Percentiles rank a stretch among this genome's conserved stretches.
These are phyloP conservation scores for Euborellia annulipes DNA, from an alignment of 1,140 invertebrate species.

Conservation along the genomic window DNA sequence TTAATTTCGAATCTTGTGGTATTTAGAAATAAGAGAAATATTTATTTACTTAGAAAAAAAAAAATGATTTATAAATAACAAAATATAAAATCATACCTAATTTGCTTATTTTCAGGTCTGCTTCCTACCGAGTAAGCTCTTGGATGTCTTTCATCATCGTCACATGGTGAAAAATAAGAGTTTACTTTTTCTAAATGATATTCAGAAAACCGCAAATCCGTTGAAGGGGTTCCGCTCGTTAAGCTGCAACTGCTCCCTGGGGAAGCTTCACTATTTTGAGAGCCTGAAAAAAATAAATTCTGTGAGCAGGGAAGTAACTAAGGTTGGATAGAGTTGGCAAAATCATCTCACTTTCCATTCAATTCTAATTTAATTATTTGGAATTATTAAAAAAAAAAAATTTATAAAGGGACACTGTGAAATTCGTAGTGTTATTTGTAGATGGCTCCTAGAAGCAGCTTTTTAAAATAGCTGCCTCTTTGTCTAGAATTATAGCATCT, in stretches of 20 bases:
- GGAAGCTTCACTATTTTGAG: constrained; percentile 34
- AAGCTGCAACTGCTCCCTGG: constrained; percentile 48
- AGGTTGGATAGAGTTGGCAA: no score
- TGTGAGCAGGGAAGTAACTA: background rate
- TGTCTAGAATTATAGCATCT: no score
- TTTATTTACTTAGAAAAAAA: background rate
- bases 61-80: background rate
- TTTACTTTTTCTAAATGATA: constrained; percentile 49
- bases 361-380: no score
- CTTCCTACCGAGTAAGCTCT: constrained; percentile 80
- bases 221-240: constrained; percentile 52
- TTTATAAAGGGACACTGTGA: no score
- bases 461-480: no score
- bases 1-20: constrained; percentile 18
- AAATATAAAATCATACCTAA: constrained; percentile 13
- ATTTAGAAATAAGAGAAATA: background rate
- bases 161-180: constrained; percentile 40
- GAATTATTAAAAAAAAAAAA: no score
- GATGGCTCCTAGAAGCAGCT: no score
- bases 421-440: no score
- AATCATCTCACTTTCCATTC: no score
- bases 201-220: constrained; percentile 40
- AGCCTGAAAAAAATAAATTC: constrained; percentile 14
- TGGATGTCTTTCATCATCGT: constrained; percentile 44
- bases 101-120: constrained; percentile 33